Evolutionary conservation across 2,797 vertebrate species (phyloP).

Genomic region (Poeciliopsis infans): DNA sequence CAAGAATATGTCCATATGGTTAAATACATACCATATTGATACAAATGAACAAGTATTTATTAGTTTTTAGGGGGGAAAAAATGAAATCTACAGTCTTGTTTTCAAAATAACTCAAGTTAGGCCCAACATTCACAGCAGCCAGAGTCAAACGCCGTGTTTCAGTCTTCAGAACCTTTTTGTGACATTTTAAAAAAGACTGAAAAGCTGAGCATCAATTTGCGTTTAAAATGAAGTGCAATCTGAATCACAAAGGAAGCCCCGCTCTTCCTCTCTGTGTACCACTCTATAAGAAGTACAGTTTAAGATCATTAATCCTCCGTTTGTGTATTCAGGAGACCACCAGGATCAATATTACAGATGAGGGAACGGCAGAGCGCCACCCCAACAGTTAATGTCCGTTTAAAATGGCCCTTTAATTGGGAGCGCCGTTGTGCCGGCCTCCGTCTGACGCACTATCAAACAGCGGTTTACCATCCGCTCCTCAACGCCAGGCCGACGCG

Average conservation of each 20-base stretch:
- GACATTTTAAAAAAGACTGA: neutral
- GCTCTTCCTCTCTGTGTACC: neutral
- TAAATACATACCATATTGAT: neutral
- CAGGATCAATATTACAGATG: conserved; percentile 74
- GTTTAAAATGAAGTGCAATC: neutral
- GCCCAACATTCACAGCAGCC: neutral
- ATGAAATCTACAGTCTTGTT: neutral
- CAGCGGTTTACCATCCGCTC: conserved; percentile 83
- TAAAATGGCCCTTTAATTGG: conserved; percentile 85
- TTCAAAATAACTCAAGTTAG: neutral
- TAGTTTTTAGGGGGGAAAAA: neutral
- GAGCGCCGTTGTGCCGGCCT: conserved; percentile 64
- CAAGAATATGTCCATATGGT: neutral
- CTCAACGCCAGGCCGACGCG: conserved; percentile 69
- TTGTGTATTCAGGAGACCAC: conserved; percentile 71
- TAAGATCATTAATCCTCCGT: conserved; percentile 69
- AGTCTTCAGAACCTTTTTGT: neutral
- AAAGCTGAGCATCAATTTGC: neutral
- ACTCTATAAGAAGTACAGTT: conserved; percentile 46
- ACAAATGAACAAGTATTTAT: neutral
- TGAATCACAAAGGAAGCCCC: neutral
- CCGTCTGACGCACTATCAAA: conserved; percentile 79
- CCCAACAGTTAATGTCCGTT: conserved; percentile 74
- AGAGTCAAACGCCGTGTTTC: neutral
- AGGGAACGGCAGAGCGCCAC: conserved; percentile 70